A percentile compares a stretch with the other conserved stretches of the same genome.
These are phyloP conservation scores for Selene dorsalis DNA, from an alignment of 2,797 vertebrate species.

Conservation along the genomic window DNA sequence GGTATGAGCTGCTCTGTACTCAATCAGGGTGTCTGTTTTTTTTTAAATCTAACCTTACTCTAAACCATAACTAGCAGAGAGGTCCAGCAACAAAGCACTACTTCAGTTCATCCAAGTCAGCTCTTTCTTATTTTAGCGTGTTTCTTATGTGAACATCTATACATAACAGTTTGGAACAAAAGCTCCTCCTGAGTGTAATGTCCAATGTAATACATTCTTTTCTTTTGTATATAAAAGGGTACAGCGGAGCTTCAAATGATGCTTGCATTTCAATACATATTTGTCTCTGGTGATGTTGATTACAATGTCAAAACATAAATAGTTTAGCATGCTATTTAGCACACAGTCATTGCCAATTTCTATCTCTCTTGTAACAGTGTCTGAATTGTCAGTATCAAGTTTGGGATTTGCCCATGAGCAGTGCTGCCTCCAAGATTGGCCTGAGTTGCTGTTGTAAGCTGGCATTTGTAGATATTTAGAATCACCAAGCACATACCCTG, in stretches of 20 bases:
- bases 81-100: too few relatives aligned
- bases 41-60: too few relatives aligned
- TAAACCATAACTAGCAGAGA: too few relatives aligned
- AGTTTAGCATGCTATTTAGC: background rate
- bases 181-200: background rate
- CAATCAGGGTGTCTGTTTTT: too few relatives aligned
- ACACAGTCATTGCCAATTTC: background rate
- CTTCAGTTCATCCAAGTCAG: too few relatives aligned
- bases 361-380: background rate
- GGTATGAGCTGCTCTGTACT: too few relatives aligned
- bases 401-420: conserved; percentile 21
- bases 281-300: background rate
- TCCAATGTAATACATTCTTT: too few relatives aligned
- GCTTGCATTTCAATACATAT: background rate
- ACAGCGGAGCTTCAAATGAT: too few relatives aligned
- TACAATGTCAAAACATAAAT: background rate
- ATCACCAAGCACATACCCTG: conserved; percentile 27
- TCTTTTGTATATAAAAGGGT: too few relatives aligned
- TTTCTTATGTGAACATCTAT: too few relatives aligned
- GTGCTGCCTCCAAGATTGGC: conserved; percentile 3
- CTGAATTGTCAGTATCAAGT: background rate
- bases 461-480: conserved; percentile 48
- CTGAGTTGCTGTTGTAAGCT: conserved; percentile 32
- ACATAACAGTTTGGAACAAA: background rate
- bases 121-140: too few relatives aligned